Base-by-base conservation (phyloP, 1,140 invertebrate species). In the Pseudoatta argentina region DNA sequence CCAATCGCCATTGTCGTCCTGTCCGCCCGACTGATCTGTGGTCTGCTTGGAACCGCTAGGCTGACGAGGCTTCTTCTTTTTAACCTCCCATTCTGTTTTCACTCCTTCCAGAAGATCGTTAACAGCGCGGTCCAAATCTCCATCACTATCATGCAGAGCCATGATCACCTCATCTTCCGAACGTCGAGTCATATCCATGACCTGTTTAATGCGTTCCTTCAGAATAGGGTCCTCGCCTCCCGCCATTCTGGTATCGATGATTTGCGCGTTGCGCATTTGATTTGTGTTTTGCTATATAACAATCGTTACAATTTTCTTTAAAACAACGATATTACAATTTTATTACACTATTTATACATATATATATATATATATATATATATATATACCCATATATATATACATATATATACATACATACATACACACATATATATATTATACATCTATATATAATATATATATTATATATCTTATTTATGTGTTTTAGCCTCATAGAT, bases 31-130 rank as follows among this genome's bases (percentile, higher is more conserved):
- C 51, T 93, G 91, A 89, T 95, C 94, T 10, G 92, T 92, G 59
- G 92, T 94, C 85, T 93, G 95, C 92, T 94, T 96, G 82, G 91
- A 95, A 86, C 93, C 94, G 88, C 95, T 95, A 53, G 96, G 95
- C 90, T 97, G 96, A 88, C 97, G 96, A 92, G 96, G 97, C 95
- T 98, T 98, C 95, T 98, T 98, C 95, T 98, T 98, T 95, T 98
- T 98, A 34, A 97, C 97, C 83, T 95, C 94, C 95, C 95, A 95
- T 76, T 95, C 94, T n/a, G 94, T 87, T 81, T 92, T 93, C 0
- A 95, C 96, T 6, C 69, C 96, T 91, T 98, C 97, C n/a, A 97
- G 95, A 39, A 98, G 96, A 95, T 97, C 97, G 87, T 97, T 97
- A 63, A 97, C 96, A 71, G 98, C 98, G 89, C 96, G 95, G 90